Evolutionary conservation across 2,113 vertebrate genomes (phyloP), one percentile per base, ranked within the genome.

Genomic region (Pteronura brasiliensis): DNA sequence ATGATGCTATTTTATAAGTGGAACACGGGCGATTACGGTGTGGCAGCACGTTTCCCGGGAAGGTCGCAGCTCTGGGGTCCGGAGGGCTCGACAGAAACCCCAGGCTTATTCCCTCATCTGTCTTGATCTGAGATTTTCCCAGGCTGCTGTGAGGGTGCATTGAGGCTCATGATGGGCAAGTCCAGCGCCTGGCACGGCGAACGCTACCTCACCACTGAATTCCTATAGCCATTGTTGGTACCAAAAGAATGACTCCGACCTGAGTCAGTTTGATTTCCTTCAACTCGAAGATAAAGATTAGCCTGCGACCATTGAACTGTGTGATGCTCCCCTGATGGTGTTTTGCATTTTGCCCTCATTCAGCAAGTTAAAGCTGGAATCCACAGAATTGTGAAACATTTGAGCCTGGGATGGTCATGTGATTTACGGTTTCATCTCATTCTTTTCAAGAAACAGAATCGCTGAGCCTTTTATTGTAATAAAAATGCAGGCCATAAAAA

Each of bases 281-380:
- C 59, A 55, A 21, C 31, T 13, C 42, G 55, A 76, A 95, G 82
- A 34, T 83, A 63, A 96, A 72, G 87, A 61, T 52, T 69, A 95
- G 67, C 63, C 77, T 18, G 34, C 36, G 52, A 20, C 65, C 79
- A 1, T 69, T 92, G 77, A 96, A 88, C 82, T 17, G 14, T 6
- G 9, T 13, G 61, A 42, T 74, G 59, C 49, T 27, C 21, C 27
- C 49, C 69, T 36, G 39, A 12, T n/a, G 84, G 27, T 27, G 74
- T 59, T 65, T 67, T 83, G 69, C 76, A 49, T 96, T 90, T 96
- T 57, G 59, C 76, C 63, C 15, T 59, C 2, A 3, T 90, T 59
- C 93, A 90, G 47, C 57, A 76, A 65, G 90, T 81, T 55, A 57
- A 93, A 93, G 83, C 69, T 31, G 21, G 88, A 89, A 49, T 94